Conservation (phyloP, 2,113 vertebrate genomes). For the Coreoperca whiteheadi region DNA sequence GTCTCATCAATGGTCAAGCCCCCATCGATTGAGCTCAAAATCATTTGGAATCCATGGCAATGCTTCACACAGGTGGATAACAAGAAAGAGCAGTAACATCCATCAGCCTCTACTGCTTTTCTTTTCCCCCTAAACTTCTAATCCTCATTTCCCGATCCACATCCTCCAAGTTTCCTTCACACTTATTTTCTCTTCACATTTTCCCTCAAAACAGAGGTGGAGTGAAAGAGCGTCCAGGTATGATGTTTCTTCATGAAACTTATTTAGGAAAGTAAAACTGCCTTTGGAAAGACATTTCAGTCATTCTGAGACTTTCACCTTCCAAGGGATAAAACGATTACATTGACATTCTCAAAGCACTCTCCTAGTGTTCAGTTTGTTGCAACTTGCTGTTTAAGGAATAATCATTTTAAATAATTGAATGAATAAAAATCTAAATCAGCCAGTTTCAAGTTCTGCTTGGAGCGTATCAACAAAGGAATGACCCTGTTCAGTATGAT, state of each 20-base stretch:
- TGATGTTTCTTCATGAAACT: constrained; percentile 27
- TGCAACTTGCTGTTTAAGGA: background rate
- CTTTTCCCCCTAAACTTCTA: background rate
- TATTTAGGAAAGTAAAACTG: constrained; percentile 19
- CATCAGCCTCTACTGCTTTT: constrained; percentile 15
- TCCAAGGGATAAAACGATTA: background rate
- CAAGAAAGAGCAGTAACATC: constrained; percentile 20
- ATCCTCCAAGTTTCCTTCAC: constrained; percentile 17
- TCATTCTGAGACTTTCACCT: constrained; percentile 18
- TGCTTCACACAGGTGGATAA: constrained; percentile 49
- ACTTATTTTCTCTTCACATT: constrained; percentile 14
- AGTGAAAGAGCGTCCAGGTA: constrained; percentile 11
- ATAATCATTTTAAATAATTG: background rate
- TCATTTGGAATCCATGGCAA: constrained; percentile 48
- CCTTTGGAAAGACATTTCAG: background rate
- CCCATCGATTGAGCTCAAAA: constrained; percentile 50
- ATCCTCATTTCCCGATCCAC: background rate
- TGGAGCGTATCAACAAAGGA: background rate
- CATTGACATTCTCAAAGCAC: background rate
- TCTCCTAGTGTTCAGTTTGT: background rate
- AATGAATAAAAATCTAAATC: too few species aligned
- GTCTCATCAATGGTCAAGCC: constrained; percentile 48
- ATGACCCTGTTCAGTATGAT: background rate
- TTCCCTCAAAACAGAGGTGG: background rate
- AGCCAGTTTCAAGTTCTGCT: background rate